Evolutionary conservation across 2,797 vertebrate genomes (phyloP).

Genomic region (Schizothorax lantsangensis): DNA sequence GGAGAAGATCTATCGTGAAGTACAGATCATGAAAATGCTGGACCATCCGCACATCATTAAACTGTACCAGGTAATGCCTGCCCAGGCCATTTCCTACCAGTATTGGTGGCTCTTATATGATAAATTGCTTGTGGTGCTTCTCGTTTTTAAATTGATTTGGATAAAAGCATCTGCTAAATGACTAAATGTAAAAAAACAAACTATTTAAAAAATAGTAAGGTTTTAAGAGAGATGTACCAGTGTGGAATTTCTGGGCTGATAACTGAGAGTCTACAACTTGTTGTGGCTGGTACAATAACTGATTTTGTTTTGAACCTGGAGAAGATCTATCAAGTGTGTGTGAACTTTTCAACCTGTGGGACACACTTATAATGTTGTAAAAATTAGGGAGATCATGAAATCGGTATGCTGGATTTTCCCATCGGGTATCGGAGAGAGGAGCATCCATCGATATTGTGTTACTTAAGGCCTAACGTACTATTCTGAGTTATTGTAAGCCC

Average conservation of each 20-base stretch:
- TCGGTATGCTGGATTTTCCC: too few species aligned
- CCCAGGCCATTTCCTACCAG: background rate
- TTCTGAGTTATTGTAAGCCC: too few species aligned
- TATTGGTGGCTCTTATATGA: background rate
- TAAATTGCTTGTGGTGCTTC: too few species aligned
- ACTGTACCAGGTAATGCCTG: constrained; percentile 91
- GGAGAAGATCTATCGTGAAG: constrained; percentile 98
- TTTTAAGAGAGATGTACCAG: background rate
- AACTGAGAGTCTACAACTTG: background rate
- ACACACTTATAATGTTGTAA: too few species aligned
- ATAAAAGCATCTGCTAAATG: constrained; percentile 3
- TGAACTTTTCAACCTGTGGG: too few species aligned
- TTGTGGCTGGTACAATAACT: background rate
- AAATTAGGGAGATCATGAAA: too few species aligned
- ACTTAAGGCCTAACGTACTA: too few species aligned
- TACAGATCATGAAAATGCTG: constrained; percentile 99
- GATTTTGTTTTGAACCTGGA: too few species aligned
- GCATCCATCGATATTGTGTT: too few species aligned
- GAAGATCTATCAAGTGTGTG: too few species aligned
- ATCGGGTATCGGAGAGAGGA: too few species aligned
- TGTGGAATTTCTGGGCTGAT: background rate
- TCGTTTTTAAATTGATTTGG: background rate
- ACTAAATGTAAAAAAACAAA: background rate
- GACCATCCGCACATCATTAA: constrained; percentile 98
- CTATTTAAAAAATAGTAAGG: background rate